Percentiles rank a stretch among this genome's conserved stretches.
Evolutionary conservation across 2,797 vertebrate genomes (phyloP).

Genomic region (Carduelis carduelis): DNA sequence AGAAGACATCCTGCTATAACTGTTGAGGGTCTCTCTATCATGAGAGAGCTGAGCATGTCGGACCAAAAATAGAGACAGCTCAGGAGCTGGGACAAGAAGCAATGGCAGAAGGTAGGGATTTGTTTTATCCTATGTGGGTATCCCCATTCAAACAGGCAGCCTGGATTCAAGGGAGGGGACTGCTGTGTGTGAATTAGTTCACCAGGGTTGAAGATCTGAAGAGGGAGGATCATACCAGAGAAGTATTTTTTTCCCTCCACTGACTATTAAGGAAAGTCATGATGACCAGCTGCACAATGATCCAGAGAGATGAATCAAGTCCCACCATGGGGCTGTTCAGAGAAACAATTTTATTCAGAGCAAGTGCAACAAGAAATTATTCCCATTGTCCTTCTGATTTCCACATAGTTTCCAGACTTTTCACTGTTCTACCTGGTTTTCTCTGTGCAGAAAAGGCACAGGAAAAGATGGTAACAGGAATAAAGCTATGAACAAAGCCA

Average conservation of each 20-base stretch:
- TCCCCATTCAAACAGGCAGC: not conserved
- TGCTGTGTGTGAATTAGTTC: not conserved
- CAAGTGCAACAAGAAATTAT: not conserved
- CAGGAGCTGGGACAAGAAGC: not conserved
- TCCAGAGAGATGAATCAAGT: not conserved
- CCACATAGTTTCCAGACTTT: not conserved
- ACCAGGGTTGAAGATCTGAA: not conserved
- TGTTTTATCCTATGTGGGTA: not conserved
- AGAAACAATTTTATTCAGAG: not conserved
- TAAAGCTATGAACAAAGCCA: not conserved
- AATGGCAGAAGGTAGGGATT: not conserved
- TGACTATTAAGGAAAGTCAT: not conserved
- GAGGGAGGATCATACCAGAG: not conserved
- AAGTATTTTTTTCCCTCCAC: rapidly evolving
- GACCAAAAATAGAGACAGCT: not conserved
- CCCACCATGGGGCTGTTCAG: not conserved
- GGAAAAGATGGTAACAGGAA: not conserved
- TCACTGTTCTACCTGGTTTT: not conserved
- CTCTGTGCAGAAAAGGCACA: not conserved
- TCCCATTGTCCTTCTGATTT: not conserved
- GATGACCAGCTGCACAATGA: not conserved
- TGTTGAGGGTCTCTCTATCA: not conserved
- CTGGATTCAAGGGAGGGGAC: not conserved
- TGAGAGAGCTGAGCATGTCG: not conserved
- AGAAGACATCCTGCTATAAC: not conserved